These are phyloP conservation scores for Baronia brevicornis DNA, from an alignment of 2,888 invertebrate species.

Conservation along the genomic window DNA sequence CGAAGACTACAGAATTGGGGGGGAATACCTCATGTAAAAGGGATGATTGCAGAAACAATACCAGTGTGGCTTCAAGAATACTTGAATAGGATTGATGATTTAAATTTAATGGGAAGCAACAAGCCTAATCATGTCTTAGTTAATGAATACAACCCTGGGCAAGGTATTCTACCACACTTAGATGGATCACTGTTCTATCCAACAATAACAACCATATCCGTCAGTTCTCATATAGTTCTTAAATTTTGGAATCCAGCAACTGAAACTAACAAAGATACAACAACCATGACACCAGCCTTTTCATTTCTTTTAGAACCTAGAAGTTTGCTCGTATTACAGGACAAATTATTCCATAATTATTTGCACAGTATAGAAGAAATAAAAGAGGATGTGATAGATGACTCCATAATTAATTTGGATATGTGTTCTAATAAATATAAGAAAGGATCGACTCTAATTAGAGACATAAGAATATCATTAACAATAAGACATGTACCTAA, in stretches of 20 bases:
- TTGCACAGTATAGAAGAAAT: constrained; percentile 91
- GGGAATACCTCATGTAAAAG: constrained; percentile 91
- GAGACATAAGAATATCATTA: constrained; percentile 87
- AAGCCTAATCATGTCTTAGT: constrained; percentile 94
- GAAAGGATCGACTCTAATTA: constrained; percentile 71
- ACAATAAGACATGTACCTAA: constrained; percentile 96
- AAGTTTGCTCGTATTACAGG: constrained; percentile 90
- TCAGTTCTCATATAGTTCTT: constrained; percentile 93
- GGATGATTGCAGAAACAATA: constrained; percentile 89
- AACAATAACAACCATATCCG: constrained; percentile 92
- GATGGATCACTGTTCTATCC: constrained; percentile 97
- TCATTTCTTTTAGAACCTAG: constrained; percentile 89
- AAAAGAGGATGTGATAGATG: constrained; percentile 77
- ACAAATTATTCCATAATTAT: constrained; percentile 87
- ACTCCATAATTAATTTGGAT: constrained; percentile 78
- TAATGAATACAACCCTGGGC: constrained; percentile 94
- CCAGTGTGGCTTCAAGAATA: constrained; percentile 88
- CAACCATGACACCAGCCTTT: constrained; percentile 63
- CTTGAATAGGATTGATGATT: constrained; percentile 79
- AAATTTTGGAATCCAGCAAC: constrained; percentile 81
- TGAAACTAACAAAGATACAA: constrained; percentile 37
- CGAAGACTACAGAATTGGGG: constrained; percentile 98
- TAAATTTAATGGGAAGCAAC: constrained; percentile 82
- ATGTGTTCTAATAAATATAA: constrained; percentile 74
- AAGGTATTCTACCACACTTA: constrained; percentile 98